Evolutionary conservation across 2,797 vertebrate genomes (phyloP).

Genomic region (Microhierax caerulescens): DNA sequence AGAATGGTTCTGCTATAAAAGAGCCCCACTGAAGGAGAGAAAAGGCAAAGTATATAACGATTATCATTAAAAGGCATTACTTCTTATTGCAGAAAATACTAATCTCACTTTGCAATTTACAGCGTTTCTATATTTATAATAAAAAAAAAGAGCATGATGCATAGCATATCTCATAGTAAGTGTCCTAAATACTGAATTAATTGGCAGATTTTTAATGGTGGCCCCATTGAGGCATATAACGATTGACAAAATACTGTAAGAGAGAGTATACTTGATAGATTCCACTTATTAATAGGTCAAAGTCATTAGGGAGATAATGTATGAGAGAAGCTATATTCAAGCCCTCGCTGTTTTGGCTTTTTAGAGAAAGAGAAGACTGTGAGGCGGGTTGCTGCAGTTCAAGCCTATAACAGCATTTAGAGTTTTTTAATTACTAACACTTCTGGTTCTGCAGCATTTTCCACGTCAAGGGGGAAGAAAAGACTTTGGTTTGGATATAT

Average conservation of each 20-base stretch:
- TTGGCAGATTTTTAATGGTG: conserved; percentile 64
- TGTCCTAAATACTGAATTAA: conserved; percentile 61
- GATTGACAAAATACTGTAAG: conserved; percentile 60
- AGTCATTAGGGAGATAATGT: conserved; percentile 62
- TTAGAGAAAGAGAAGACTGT: background rate
- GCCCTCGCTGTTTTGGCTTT: conserved; percentile 7
- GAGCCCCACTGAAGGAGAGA: background rate
- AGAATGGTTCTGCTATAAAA: background rate
- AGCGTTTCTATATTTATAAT: conserved; percentile 40
- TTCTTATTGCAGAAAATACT: conserved; percentile 45
- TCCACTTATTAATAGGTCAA: conserved; percentile 64
- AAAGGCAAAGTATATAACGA: background rate
- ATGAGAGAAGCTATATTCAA: conserved; percentile 16
- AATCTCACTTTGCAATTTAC: conserved; percentile 47
- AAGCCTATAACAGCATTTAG: background rate
- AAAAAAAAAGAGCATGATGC: conserved; percentile 31
- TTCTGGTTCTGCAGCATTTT: background rate
- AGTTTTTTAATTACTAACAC: background rate
- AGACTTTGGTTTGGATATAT: background rate
- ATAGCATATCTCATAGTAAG: conserved; percentile 15
- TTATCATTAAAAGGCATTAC: conserved; percentile 23
- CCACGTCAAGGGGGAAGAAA: accelerated
- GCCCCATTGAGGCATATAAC: conserved; percentile 54
- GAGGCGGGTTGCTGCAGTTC: background rate
- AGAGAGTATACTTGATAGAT: conserved; percentile 62